These are phyloP conservation scores for Drosophila ustulata DNA, from an alignment of 2,888 invertebrate genomes.

Conservation along the genomic window DNA sequence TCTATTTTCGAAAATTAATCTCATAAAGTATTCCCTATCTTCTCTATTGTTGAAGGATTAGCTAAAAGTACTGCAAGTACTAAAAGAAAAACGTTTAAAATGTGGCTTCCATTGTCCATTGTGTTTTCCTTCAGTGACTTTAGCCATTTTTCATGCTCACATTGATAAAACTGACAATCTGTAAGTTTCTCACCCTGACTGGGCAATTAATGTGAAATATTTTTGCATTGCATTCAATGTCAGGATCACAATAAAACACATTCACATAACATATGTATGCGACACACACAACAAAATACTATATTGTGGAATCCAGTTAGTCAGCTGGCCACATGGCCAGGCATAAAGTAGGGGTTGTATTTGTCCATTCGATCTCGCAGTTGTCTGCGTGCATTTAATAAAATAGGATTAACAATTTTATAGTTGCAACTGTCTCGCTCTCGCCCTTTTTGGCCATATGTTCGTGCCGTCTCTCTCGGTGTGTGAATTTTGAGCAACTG, in stretches of 20 bases:
- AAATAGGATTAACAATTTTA: constrained; percentile 79
- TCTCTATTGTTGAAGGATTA: no score
- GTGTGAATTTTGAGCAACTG: constrained; percentile 59
- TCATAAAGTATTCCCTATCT: no score
- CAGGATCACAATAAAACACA: constrained; percentile 30
- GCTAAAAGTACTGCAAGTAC: background rate
- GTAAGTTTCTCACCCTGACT: constrained; percentile 47
- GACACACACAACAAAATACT: constrained; percentile 4
- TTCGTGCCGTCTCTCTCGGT: constrained; percentile 27
- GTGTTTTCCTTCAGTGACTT: background rate
- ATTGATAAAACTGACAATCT: constrained; percentile 6
- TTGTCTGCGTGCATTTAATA: constrained; percentile 70
- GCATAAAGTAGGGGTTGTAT: constrained; percentile 34
- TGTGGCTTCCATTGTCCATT: background rate
- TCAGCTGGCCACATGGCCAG: constrained; percentile 52
- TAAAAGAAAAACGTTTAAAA: background rate
- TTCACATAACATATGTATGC: constrained; percentile 23
- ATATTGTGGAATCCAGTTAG: constrained; percentile 56
- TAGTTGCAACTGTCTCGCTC: constrained; percentile 51
- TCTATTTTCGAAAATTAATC: no score
- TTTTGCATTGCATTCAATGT: constrained; percentile 30
- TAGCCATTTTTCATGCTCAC: background rate
- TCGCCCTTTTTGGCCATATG: constrained; percentile 19
- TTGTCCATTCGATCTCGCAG: constrained; percentile 27
- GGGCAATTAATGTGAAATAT: constrained; percentile 50